Evolutionary conservation across 2,797 vertebrate genomes (phyloP).

Genomic region (Pangasius sanitwongsei): DNA sequence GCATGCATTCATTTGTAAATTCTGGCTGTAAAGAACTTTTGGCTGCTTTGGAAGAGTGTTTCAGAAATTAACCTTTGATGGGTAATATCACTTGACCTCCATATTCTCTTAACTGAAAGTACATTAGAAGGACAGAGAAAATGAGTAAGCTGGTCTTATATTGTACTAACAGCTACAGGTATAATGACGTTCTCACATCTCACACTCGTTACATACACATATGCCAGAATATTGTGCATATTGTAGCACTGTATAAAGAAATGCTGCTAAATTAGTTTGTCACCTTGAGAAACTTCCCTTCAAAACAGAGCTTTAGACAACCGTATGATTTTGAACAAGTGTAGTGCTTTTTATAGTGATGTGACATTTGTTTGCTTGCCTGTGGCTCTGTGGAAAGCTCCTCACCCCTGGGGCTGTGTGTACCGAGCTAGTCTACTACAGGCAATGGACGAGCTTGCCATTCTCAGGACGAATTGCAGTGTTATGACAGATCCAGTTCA

Average conservation of each 20-base stretch:
- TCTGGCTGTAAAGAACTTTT: neutral
- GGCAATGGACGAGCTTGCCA: neutral
- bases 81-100: neutral
- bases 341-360: constrained; percentile 13
- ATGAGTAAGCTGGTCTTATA: neutral
- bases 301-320: constrained; percentile 12
- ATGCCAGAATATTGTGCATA: neutral
- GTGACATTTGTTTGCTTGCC: constrained; percentile 25
- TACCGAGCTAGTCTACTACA: constrained; percentile 25
- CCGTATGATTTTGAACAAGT: neutral
- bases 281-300: neutral
- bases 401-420: constrained; percentile 32
- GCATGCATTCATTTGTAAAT: neutral
- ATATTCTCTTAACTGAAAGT: neutral
- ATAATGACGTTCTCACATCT: constrained; percentile 2
- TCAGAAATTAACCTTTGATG: neutral
- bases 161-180: neutral
- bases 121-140: neutral
- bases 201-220: neutral
- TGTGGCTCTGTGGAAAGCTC: constrained; percentile 18
- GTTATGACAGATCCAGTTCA: constrained; percentile 54
- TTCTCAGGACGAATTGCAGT: constrained; percentile 36
- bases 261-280: neutral
- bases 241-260: neutral
- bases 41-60: neutral